phyloP scores from a whole-genome alignment of 2,113 vertebrate genomes.

The Nicator chloris region DNA sequence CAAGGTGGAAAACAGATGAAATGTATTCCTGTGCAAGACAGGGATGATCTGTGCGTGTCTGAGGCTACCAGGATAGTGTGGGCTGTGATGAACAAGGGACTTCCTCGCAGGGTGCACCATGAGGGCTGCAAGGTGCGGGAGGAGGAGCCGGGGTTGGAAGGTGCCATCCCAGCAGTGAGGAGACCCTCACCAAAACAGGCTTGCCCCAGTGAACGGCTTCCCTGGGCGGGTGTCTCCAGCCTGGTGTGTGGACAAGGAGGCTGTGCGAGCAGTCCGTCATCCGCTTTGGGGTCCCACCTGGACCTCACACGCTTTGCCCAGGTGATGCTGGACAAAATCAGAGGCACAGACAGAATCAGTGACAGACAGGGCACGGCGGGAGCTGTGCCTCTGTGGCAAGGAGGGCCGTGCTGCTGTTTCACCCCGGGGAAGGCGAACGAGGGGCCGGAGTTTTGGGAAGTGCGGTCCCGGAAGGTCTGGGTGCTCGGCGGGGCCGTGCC shows the following conservation, averaged over 20 bases:
- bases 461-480: rapidly evolving
- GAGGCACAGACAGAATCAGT: neutral
- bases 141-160: neutral
- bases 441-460: rapidly evolving
- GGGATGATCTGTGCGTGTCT: neutral
- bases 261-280: rapidly evolving
- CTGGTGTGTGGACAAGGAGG: too few relatives aligned
- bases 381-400: rapidly evolving
- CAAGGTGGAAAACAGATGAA: neutral
- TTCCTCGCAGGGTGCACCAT: neutral
- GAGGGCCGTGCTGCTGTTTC: too few relatives aligned
- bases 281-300: neutral
- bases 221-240: neutral
- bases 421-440: too few relatives aligned
- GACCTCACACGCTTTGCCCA: neutral
- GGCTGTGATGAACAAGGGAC: rapidly evolving
- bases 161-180: neutral
- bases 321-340: neutral
- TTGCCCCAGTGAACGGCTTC: neutral
- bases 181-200: neutral
- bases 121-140: neutral
- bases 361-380: neutral
- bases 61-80: neutral
- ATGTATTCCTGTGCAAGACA: neutral
- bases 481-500: neutral